Conservation (phyloP, 2,888 invertebrate genomes). For the Polydrusus pterygomalis region DNA sequence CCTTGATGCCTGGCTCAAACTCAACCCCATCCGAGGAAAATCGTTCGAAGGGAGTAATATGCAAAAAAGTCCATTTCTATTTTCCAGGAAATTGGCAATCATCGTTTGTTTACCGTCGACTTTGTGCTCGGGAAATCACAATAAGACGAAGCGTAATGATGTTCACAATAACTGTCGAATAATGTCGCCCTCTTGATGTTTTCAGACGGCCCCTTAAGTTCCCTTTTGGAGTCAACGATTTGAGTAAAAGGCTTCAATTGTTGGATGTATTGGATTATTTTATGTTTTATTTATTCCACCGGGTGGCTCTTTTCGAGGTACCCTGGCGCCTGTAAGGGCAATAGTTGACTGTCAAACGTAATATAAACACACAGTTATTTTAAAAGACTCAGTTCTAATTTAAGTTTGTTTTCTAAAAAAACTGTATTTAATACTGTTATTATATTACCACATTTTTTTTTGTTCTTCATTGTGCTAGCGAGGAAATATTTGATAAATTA, state of each 20-base stretch:
- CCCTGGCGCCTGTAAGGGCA: no score
- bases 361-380: no score
- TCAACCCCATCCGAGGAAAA: conserved; percentile 22
- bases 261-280: conserved; percentile 33
- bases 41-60: conserved; percentile 20
- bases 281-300: conserved; percentile 3
- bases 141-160: conserved; percentile 45
- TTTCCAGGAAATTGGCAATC: conserved; percentile 56
- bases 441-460: no score
- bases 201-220: conserved; percentile 18
- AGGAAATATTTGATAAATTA: no score
- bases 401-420: no score
- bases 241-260: conserved; percentile 20
- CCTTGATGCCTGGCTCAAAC: conserved; percentile 11
- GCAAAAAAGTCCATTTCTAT: conserved; percentile 49
- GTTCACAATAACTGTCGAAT: conserved; percentile 51
- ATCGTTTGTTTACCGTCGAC: conserved; percentile 54
- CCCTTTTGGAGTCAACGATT: conserved; percentile 12
- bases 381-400: no score
- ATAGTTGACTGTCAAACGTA: no score
- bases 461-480: no score
- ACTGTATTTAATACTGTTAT: no score
- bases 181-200: conserved; percentile 43
- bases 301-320: background rate
- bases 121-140: conserved; percentile 51